Conservation (phyloP, 2,113 vertebrate genomes). For the Anolis sagrei region DNA sequence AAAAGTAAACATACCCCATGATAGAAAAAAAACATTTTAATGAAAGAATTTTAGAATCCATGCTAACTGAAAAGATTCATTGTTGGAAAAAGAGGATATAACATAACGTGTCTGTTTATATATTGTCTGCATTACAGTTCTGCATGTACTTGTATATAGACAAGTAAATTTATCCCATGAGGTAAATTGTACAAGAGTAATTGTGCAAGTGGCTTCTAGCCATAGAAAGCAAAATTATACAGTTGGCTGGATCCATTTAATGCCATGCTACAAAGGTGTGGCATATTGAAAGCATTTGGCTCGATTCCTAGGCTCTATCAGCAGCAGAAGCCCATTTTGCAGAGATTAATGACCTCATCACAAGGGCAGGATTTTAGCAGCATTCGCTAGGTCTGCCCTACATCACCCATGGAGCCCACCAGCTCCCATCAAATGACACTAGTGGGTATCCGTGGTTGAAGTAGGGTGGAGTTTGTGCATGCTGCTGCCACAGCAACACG, state of each 20-base stretch:
- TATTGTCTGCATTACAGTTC: conserved; percentile 25
- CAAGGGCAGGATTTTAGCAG: too few relatives aligned
- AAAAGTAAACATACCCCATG: neutral
- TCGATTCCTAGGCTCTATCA: conserved; percentile 14
- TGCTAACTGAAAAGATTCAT: conserved; percentile 17
- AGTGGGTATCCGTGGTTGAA: too few relatives aligned
- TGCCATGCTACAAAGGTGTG: neutral
- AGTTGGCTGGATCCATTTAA: conserved; percentile 31
- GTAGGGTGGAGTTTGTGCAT: too few relatives aligned
- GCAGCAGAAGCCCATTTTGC: neutral
- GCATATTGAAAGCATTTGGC: neutral
- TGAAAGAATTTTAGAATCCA: neutral
- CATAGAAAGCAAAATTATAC: conserved; percentile 34
- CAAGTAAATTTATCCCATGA: neutral
- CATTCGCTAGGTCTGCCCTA: too few relatives aligned
- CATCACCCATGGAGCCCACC: too few relatives aligned
- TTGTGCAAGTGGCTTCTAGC: conserved; percentile 19
- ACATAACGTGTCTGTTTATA: neutral
- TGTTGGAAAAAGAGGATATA: neutral
- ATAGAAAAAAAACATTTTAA: conserved; percentile 8
- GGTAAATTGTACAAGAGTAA: conserved; percentile 6
- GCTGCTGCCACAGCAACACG: too few relatives aligned
- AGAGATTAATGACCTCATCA: neutral
- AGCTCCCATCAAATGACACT: too few relatives aligned
- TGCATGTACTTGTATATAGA: conserved; percentile 34